Evolutionary conservation across 2,888 invertebrate genomes (phyloP).

Genomic region (Acronicta leporina): DNA sequence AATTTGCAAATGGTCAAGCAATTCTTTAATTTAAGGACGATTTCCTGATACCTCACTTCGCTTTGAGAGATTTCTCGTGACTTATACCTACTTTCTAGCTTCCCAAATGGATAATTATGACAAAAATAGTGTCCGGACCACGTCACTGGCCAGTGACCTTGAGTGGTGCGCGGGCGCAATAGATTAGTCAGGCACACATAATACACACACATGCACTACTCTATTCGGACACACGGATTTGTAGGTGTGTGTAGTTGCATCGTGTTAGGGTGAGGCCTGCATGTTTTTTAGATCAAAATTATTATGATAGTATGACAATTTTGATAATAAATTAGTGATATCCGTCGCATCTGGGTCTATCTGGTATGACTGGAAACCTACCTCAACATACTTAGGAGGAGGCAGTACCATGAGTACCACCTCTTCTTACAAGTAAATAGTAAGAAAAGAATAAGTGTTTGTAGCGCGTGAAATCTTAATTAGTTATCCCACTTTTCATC

Average conservation of each 20-base stretch:
- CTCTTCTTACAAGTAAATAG: background rate
- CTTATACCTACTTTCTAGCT: background rate
- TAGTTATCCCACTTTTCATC: slow-evolving; percentile 15
- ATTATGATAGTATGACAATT: slow-evolving; percentile 44
- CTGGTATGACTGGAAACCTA: slow-evolving; percentile 23
- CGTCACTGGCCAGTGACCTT: slow-evolving; percentile 84
- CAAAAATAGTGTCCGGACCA: slow-evolving; percentile 77
- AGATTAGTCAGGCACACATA: slow-evolving; percentile 72
- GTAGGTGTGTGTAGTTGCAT: slow-evolving; percentile 53
- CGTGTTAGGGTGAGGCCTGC: slow-evolving; percentile 57
- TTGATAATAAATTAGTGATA: slow-evolving; percentile 34
- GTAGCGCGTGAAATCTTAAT: slow-evolving; percentile 16
- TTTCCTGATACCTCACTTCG: background rate
- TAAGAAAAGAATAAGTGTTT: slow-evolving; percentile 1
- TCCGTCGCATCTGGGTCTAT: background rate
- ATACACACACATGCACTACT: slow-evolving; percentile 57
- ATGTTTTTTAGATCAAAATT: slow-evolving; percentile 47
- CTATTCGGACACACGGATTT: slow-evolving; percentile 47
- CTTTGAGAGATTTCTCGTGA: background rate
- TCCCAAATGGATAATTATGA: slow-evolving; percentile 66
- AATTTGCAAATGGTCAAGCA: background rate
- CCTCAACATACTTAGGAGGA: slow-evolving; percentile 25
- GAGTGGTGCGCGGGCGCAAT: slow-evolving; percentile 77
- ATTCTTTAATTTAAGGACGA: background rate
- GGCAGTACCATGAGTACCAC: too few species aligned